Conservation (phyloP, 2,113 vertebrate genomes). For the Tachysurus fulvidraco region DNA sequence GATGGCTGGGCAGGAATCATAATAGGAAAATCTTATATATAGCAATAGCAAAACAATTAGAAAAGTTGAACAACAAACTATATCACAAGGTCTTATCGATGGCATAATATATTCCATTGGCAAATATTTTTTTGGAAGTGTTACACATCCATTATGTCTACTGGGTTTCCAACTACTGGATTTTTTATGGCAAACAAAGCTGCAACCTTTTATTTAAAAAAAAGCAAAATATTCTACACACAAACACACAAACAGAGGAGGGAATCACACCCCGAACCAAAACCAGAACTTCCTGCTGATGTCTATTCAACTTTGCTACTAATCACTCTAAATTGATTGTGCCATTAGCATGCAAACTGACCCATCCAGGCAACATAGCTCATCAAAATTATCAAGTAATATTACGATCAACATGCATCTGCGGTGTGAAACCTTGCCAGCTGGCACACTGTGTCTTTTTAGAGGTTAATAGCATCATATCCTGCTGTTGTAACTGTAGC, state of each 20-base stretch:
- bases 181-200: neutral
- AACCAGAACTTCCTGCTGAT: neutral
- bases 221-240: neutral
- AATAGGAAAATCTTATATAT: neutral
- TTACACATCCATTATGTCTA: neutral
- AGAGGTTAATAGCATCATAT: slow-evolving; percentile 3
- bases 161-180: neutral
- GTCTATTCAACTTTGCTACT: neutral
- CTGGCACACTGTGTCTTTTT: neutral
- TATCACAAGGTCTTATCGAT: neutral
- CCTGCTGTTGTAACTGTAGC: neutral
- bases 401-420: neutral
- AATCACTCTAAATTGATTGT: neutral
- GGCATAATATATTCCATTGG: neutral
- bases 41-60: neutral
- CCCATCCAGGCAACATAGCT: neutral
- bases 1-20: neutral
- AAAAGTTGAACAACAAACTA: neutral
- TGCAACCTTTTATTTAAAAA: neutral
- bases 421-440: neutral
- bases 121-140: neutral
- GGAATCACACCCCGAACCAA: no score
- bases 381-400: neutral
- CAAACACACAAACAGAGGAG: no score
- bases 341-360: neutral